Evolutionary conservation across 2,888 invertebrate genomes (phyloP), one percentile per base, ranked within the genome.

Genomic region (Nyleta sp.): DNA sequence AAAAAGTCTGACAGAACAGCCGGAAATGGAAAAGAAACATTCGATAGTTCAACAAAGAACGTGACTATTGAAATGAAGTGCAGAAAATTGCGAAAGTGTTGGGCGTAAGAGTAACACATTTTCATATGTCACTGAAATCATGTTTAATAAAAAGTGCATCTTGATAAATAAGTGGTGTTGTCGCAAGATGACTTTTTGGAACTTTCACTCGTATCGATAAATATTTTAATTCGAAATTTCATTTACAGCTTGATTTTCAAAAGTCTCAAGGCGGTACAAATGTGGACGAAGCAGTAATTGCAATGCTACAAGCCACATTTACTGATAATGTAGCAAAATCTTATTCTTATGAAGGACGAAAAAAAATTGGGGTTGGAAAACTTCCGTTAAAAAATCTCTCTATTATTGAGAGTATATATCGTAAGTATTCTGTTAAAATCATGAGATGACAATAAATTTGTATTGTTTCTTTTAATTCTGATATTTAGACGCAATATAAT

Each of bases 41-140:
- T 67, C 60, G 65, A 67, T 46, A 33, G 67, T 67, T 67, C 65
- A 65, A 65, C 59, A 77, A 59, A 65, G 65, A 71, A 71, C 59
- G 76, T 70, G 70, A 76, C 71, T 71, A 65, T 71, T 71, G 65
- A 65, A 77, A 77, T 77, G 77, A 77, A 77, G 65, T 60, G 65
- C 8, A 11, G 46, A 33, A 48, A 57, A 35, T 22, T 44, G 53
- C 38, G 13, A 46, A 42, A 46, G 50, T 42, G 50, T n/a, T 57
- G 55, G 18, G 33, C 17, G 40, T 40, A 40, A 53, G 44, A 64
- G 20, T 50, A 35, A 50, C 40, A 24, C 55, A 64, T 60, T 70
- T 70, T 70, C 60, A 55, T 67, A 55, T 22, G 10, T 22, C 17
- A 13, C 7, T n/a, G 42, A 64, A 42, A 64, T 52, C 24, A 31